These are phyloP conservation scores for Drosophila leontia DNA, from an alignment of 1,140 invertebrate genomes.

Conservation along the genomic window DNA sequence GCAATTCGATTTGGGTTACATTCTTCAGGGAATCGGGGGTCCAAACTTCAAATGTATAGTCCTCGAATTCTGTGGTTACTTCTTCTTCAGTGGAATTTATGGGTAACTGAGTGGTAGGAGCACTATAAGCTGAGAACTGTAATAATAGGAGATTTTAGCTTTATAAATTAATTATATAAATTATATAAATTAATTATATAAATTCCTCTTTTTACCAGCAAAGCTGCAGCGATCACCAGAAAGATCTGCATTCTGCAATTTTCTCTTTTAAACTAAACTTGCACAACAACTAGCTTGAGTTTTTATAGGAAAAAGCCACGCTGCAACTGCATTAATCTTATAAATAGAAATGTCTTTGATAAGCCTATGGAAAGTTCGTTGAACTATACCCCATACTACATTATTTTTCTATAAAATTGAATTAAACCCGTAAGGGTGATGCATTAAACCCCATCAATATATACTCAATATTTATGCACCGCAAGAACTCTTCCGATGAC, in stretches of 20 bases:
- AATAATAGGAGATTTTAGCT: not conserved
- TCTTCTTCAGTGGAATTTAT: not conserved
- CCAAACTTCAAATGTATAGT: too few species aligned
- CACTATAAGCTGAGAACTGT: not conserved
- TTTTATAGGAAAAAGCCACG: not conserved
- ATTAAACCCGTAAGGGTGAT: too few species aligned
- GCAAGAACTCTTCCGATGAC: not conserved
- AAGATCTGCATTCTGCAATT: slow-evolving; percentile 2
- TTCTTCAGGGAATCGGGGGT: not conserved
- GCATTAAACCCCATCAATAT: not conserved
- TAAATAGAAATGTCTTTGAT: not conserved
- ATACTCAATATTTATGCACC: slow-evolving; percentile 16
- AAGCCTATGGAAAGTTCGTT: not conserved
- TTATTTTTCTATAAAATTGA: not conserved
- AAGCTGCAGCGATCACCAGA: not conserved
- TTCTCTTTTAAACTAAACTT: not conserved
- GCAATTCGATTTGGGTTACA: not conserved
- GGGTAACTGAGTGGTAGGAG: not conserved
- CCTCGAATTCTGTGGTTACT: not conserved
- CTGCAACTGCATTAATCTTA: too few species aligned
- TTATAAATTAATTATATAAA: not conserved
- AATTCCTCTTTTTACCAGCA: not conserved
- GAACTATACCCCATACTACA: not conserved
- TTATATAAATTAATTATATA: not conserved
- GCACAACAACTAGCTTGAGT: not conserved